A percentile compares a stretch with the other conserved stretches of the same genome.
phyloP scores from a whole-genome alignment of 2,113 vertebrate species.

The Charina bottae region DNA sequence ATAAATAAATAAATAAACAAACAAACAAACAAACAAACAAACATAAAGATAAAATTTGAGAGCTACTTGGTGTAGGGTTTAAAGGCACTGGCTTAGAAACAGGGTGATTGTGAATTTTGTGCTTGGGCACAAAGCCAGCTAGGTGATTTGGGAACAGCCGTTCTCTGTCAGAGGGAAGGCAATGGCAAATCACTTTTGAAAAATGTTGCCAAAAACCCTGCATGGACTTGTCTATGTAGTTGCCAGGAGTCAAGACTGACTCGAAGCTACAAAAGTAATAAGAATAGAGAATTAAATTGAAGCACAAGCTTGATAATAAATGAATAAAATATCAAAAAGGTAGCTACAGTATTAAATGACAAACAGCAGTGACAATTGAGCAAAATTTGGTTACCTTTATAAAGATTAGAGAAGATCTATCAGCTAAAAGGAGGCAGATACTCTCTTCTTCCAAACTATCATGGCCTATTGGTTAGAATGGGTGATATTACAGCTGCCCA shows the following conservation, averaged over 20 bases:
- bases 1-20: no score
- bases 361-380: no score
- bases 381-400: no score
- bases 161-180: neutral
- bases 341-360: no score
- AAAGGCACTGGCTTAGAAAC: neutral
- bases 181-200: neutral
- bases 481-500: neutral
- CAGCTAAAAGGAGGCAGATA: no score
- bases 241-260: neutral
- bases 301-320: no score
- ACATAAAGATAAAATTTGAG: neutral
- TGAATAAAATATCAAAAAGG: no score
- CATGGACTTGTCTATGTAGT: neutral
- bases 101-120: neutral
- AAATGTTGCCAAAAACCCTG: neutral
- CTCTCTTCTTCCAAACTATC: no score
- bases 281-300: no score
- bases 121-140: neutral
- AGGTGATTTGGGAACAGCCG: neutral
- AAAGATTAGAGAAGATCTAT: no score
- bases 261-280: no score
- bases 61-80: neutral
- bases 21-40: no score
- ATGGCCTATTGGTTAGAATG: neutral